These are phyloP conservation scores for Clinocottus analis DNA, from an alignment of 2,113 vertebrate genomes.

Conservation along the genomic window DNA sequence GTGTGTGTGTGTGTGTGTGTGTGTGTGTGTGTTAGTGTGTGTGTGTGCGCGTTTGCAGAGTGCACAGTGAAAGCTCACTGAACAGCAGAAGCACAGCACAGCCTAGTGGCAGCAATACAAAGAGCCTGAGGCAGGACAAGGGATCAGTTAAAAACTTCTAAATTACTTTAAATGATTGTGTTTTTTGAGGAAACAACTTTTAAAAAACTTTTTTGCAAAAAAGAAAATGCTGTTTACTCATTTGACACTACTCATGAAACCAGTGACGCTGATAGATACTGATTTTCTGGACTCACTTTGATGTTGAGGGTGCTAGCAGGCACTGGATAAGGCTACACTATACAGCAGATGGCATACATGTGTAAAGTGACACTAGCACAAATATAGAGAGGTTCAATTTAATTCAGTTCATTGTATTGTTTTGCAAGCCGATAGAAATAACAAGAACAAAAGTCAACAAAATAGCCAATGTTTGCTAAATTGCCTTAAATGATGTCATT, in stretches of 20 bases:
- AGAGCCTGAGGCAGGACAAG: not conserved
- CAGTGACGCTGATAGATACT: too few relatives aligned
- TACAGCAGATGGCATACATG: too few relatives aligned
- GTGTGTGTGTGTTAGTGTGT: conserved; percentile 8
- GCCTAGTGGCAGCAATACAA: conserved; percentile 64
- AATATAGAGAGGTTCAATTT: not conserved
- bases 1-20: conserved; percentile 14
- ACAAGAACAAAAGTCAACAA: too few relatives aligned
- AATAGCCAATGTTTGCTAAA: too few relatives aligned
- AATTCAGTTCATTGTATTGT: not conserved
- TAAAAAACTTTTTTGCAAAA: not conserved
- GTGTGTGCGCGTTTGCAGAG: conserved; percentile 23
- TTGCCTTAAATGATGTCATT: too few relatives aligned
- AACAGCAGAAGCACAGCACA: conserved; percentile 71
- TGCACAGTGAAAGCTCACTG: not conserved
- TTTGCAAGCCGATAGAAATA: not conserved
- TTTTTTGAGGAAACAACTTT: too few relatives aligned
- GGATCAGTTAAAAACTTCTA: not conserved
- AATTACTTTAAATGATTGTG: not conserved
- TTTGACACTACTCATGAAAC: too few relatives aligned
- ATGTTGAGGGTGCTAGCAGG: conserved; percentile 3
- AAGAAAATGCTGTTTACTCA: not conserved
- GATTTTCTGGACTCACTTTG: not conserved
- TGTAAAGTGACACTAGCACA: too few relatives aligned
- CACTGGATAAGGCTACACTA: not conserved